These are phyloP conservation scores for Aphelinus atriplicis DNA, from an alignment of 1,140 invertebrate genomes.

Conservation along the genomic window DNA sequence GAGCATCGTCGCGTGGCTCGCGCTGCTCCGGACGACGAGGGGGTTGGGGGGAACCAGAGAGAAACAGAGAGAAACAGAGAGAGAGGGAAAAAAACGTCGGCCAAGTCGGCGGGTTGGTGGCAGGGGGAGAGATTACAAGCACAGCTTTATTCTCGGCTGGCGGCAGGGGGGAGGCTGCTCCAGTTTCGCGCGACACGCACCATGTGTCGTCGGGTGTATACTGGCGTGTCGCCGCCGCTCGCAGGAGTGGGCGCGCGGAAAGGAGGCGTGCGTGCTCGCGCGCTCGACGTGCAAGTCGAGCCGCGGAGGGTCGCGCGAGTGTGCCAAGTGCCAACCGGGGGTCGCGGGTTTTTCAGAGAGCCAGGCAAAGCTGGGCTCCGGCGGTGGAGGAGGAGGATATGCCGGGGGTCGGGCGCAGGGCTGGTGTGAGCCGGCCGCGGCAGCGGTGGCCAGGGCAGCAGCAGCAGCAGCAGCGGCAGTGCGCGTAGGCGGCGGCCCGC, in stretches of 20 bases:
- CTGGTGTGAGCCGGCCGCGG: background rate
- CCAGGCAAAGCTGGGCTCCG: constrained; percentile 34
- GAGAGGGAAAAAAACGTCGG: background rate
- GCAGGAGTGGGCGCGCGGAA: background rate
- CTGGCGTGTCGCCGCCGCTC: background rate
- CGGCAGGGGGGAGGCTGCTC: constrained; percentile 49
- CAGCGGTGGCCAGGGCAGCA: constrained; percentile 22
- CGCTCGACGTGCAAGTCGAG: background rate
- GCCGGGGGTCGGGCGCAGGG: background rate
- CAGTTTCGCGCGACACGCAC: constrained; percentile 43
- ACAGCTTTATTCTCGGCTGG: constrained; percentile 42
- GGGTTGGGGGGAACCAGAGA: constrained; percentile 5
- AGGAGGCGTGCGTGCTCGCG: constrained; percentile 26
- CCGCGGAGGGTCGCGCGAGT: constrained; percentile 18
- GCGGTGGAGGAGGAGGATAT: constrained; percentile 26
- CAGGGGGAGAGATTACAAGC: constrained; percentile 24
- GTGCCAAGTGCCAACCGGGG: constrained; percentile 56
- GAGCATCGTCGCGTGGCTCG: too few species aligned
- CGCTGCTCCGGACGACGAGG: too few species aligned
- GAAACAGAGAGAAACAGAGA: constrained; percentile 38
- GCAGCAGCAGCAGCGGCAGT: constrained; percentile 13
- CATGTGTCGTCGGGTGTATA: too few species aligned
- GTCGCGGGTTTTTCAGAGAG: constrained; percentile 30
- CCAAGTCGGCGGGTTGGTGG: background rate
- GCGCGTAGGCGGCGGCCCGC: too few species aligned